Conservation (phyloP, 2,113 vertebrate species). For the Nannospalax galili region DNA sequence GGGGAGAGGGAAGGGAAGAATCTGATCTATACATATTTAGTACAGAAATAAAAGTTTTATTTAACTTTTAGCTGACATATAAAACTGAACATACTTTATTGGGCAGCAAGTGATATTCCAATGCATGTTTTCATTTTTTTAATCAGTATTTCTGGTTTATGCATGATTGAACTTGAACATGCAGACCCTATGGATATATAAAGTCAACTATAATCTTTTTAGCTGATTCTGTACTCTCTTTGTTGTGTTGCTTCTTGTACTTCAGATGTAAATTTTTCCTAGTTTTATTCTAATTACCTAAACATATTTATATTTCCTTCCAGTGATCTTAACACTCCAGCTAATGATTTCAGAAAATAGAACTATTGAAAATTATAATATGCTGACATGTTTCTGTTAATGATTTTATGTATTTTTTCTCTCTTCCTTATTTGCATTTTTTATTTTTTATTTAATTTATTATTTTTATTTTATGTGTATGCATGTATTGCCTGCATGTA, state of each 20-base stretch:
- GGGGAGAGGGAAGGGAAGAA: background rate
- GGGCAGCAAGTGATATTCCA: no score
- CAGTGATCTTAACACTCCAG: conserved; percentile 12
- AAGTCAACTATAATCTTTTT: background rate
- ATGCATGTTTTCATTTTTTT: background rate
- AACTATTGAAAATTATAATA: conserved; percentile 30
- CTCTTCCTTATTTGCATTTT: background rate
- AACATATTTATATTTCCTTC: background rate
- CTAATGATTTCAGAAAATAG: conserved; percentile 15
- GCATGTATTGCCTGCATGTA: no score
- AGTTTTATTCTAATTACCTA: background rate
- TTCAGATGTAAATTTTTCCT: conserved; percentile 7
- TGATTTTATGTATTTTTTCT: background rate
- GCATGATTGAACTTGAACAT: background rate
- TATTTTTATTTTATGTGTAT: no score
- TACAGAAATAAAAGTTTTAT: no score
- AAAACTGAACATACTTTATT: no score
- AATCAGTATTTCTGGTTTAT: background rate
- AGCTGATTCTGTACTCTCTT: conserved; percentile 13
- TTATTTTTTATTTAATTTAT: no score
- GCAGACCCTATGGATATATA: background rate
- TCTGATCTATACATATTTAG: background rate
- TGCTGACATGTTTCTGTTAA: background rate
- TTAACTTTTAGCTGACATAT: no score
- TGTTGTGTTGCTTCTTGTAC: background rate